Conservation (phyloP, 1,140 invertebrate species). For the Scaptodrosophila lebanonensis region DNA sequence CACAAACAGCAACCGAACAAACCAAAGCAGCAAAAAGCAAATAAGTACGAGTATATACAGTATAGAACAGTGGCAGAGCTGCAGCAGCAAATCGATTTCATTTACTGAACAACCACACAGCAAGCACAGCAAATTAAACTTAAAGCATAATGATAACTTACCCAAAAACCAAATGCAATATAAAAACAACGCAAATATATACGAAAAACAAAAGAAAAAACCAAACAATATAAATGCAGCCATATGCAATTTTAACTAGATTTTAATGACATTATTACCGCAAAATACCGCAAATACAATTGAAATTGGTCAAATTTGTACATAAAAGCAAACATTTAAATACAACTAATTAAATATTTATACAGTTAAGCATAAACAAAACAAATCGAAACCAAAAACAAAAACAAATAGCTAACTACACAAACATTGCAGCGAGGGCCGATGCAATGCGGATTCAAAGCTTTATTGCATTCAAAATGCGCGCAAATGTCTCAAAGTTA, state of each 20-base stretch:
- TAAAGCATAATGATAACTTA: constrained; percentile 17
- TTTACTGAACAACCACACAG: constrained; percentile 43
- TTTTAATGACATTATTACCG: constrained; percentile 73
- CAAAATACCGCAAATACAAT: constrained; percentile 44
- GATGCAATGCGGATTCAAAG: constrained; percentile 24
- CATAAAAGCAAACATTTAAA: constrained; percentile 68
- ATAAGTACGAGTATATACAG: neutral
- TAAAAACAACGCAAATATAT: constrained; percentile 19
- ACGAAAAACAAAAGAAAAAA: constrained; percentile 34
- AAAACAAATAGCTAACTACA: constrained; percentile 1
- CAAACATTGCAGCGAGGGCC: constrained; percentile 9
- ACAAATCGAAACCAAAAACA: constrained; percentile 14
- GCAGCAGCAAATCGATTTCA: constrained; percentile 28
- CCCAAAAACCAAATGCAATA: constrained; percentile 1
- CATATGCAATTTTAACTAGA: constrained; percentile 74
- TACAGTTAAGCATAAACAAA: constrained; percentile 68
- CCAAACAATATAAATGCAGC: constrained; percentile 57
- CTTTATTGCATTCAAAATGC: constrained; percentile 33
- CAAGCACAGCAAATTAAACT: constrained; percentile 50
- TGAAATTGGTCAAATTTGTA: constrained; percentile 67
- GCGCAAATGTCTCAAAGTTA: constrained; percentile 35
- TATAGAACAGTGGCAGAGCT: constrained; percentile 8
- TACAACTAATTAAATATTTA: constrained; percentile 71
- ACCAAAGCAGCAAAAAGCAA: constrained; percentile 16
- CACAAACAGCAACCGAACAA: constrained; percentile 8